Percentiles rank a stretch among this genome's conserved stretches.
phyloP scores from a whole-genome alignment of 2,113 vertebrate genomes.

The Gobius niger region DNA sequence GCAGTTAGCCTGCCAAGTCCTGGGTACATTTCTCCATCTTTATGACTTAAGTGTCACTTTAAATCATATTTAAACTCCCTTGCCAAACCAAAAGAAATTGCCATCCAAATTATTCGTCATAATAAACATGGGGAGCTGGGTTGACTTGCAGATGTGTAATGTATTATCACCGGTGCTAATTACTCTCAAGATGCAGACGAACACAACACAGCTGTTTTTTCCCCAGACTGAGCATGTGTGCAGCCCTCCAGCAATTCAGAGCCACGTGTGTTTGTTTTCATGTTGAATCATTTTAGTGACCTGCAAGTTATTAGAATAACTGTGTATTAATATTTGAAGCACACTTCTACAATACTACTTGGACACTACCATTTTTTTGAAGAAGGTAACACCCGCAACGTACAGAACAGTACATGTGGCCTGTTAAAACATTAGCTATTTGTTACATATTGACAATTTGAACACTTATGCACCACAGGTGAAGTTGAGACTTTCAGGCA shows the following conservation, averaged over 20 bases:
- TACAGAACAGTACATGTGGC: too few relatives aligned
- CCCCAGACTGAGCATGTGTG: slow-evolving; percentile 29
- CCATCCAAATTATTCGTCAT: slow-evolving; percentile 13
- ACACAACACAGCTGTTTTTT: slow-evolving; percentile 43
- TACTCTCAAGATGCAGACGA: slow-evolving; percentile 33
- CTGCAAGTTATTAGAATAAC: neutral
- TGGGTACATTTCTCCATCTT: slow-evolving; percentile 31
- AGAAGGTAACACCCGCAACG: too few relatives aligned
- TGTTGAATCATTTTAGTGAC: slow-evolving; percentile 23
- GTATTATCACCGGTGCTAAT: slow-evolving; percentile 34
- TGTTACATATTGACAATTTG: too few relatives aligned
- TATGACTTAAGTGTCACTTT: slow-evolving; percentile 28
- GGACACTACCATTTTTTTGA: too few relatives aligned
- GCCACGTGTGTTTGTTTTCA: slow-evolving; percentile 3
- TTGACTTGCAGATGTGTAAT: slow-evolving; percentile 1
- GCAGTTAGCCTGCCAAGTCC: slow-evolving; percentile 28
- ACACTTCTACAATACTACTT: too few relatives aligned
- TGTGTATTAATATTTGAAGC: neutral
- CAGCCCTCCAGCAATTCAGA: slow-evolving; percentile 23
- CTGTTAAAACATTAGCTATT: too few relatives aligned
- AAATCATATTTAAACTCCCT: neutral
- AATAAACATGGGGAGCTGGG: slow-evolving; percentile 10
- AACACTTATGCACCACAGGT: too few relatives aligned
- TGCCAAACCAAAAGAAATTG: slow-evolving; percentile 14
- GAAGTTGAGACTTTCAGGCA: too few relatives aligned